A percentile compares a stretch with the other conserved stretches of the same genome.
Conservation (phyloP, 2,888 invertebrate genomes). For the Hypercompe scribonia region DNA sequence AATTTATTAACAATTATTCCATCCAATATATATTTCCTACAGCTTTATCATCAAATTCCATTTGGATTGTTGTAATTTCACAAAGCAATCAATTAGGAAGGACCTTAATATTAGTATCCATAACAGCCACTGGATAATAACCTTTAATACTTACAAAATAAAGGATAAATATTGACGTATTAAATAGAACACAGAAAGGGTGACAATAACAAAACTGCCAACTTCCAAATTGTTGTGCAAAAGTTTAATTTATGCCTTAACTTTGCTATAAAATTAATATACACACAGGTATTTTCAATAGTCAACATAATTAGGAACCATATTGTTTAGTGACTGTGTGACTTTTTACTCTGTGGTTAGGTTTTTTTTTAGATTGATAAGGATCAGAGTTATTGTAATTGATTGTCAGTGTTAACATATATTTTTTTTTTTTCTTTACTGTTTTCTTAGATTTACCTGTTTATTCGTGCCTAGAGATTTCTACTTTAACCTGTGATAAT, state of each 20-base stretch:
- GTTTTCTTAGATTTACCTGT: too few species aligned
- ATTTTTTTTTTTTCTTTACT: too few species aligned
- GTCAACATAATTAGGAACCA: constrained; percentile 21
- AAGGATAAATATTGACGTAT: constrained; percentile 58
- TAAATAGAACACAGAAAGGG: constrained; percentile 61
- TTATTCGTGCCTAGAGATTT: too few species aligned
- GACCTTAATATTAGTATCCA: constrained; percentile 53
- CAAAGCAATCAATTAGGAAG: constrained; percentile 60
- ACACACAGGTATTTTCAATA: constrained; percentile 51
- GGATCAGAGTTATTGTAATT: too few species aligned
- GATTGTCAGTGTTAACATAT: too few species aligned
- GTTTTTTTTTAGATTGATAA: too few species aligned
- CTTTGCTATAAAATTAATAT: constrained; percentile 67
- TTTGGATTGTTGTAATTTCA: constrained; percentile 42
- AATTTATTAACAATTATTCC: background rate
- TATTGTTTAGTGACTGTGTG: background rate
- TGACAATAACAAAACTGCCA: constrained; percentile 70
- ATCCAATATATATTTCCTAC: background rate
- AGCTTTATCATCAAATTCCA: constrained; percentile 29
- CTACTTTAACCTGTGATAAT: too few species aligned
- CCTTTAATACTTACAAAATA: constrained; percentile 46
- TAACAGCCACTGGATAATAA: constrained; percentile 46
- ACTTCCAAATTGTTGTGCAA: constrained; percentile 70
- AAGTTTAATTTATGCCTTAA: constrained; percentile 76
- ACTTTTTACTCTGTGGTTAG: background rate